A percentile compares a stretch with the other conserved stretches of the same genome.
Evolutionary conservation across 2,797 vertebrate genomes (phyloP).

Genomic region (Lepus oiostolus): DNA sequence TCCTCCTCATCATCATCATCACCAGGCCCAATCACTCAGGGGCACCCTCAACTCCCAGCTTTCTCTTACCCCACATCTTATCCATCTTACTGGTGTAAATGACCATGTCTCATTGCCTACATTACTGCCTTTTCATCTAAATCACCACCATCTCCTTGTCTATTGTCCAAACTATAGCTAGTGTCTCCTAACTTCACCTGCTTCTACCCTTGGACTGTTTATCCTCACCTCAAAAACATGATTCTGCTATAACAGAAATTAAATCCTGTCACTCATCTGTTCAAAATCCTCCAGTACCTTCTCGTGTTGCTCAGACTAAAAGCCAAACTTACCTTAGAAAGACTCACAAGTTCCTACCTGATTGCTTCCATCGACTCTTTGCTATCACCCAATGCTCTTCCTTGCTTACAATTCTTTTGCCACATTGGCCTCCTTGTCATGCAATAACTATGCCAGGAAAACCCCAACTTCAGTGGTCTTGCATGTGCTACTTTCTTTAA

Average conservation of each 20-base stretch:
- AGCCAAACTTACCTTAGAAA: neutral
- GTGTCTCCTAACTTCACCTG: neutral
- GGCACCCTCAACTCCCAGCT: neutral
- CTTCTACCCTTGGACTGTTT: neutral
- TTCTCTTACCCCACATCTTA: neutral
- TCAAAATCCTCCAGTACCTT: too few species aligned
- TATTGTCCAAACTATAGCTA: neutral
- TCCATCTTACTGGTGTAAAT: neutral
- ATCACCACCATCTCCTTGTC: neutral
- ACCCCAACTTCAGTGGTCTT: neutral
- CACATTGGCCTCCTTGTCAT: neutral
- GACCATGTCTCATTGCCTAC: neutral
- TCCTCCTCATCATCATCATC: too few species aligned
- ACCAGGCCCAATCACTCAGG: neutral
- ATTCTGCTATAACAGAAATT: neutral
- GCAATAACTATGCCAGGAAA: neutral
- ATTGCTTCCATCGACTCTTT: neutral
- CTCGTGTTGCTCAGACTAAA: conserved; percentile 7
- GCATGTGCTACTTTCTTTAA: neutral
- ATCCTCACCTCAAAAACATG: neutral
- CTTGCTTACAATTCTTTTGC: neutral
- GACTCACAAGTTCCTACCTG: neutral
- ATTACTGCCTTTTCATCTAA: neutral
- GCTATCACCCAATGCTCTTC: neutral
- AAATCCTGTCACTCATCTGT: neutral